Evolutionary conservation across 2,888 invertebrate species (phyloP).

Genomic region (Phorcus lineatus): DNA sequence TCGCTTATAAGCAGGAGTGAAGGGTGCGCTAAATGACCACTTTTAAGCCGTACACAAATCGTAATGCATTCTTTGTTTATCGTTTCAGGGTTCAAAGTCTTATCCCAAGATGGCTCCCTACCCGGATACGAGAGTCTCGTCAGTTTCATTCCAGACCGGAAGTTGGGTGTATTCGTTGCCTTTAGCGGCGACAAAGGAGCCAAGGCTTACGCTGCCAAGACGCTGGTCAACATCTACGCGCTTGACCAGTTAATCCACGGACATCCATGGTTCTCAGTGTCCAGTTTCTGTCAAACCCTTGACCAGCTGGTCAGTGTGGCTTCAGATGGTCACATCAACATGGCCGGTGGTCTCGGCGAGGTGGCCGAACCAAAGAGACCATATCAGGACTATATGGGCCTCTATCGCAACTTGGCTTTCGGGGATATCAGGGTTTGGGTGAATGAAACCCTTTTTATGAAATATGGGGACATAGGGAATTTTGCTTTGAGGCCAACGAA

Average conservation of each 20-base stretch:
- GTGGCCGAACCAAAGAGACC: conserved; percentile 11
- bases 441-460: conserved; percentile 35
- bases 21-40: too few species aligned
- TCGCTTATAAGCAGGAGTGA: too few species aligned
- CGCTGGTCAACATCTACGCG: conserved; percentile 38
- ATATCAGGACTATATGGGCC: conserved; percentile 34
- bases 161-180: conserved; percentile 38
- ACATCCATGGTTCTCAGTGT: conserved; percentile 24
- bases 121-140: conserved; percentile 46
- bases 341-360: neutral
- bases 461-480: conserved; percentile 40
- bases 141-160: conserved; percentile 38
- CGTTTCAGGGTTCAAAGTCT: conserved; percentile 36
- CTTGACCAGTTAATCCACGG: conserved; percentile 39
- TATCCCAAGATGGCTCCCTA: conserved; percentile 46
- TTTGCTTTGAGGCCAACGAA: conserved; percentile 37
- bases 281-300: conserved; percentile 28
- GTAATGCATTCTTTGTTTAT: neutral
- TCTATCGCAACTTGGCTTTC: conserved; percentile 40
- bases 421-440: conserved; percentile 38
- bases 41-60: neutral
- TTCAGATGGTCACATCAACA: neutral
- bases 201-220: conserved; percentile 38
- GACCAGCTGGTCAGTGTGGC: conserved; percentile 32
- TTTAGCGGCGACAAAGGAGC: conserved; percentile 36